phyloP scores from a whole-genome alignment of 1,140 invertebrate genomes.

The Chironomus tepperi region DNA sequence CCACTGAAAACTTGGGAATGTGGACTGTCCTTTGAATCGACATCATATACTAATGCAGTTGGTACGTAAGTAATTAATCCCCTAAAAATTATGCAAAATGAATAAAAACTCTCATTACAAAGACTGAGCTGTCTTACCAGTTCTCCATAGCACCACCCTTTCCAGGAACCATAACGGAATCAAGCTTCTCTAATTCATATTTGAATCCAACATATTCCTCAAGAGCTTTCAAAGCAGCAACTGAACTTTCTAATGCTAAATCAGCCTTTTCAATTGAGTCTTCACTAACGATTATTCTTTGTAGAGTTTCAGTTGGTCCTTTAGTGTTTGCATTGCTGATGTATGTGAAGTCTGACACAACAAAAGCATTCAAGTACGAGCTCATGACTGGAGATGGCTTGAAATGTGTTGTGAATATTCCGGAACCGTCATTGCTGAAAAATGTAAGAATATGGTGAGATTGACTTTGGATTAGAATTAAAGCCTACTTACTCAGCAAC shows the following conservation, averaged over 20 bases:
- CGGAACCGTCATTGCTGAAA: neutral
- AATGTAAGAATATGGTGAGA: too few species aligned
- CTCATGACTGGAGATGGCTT: conserved; percentile 56
- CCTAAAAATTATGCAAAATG: neutral
- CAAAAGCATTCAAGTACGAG: conserved; percentile 65
- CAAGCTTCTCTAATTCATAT: neutral
- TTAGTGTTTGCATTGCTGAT: neutral
- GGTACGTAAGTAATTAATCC: neutral
- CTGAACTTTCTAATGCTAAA: neutral
- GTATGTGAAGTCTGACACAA: conserved; percentile 47
- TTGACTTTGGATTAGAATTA: too few species aligned
- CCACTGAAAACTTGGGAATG: neutral
- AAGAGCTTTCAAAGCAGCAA: neutral
- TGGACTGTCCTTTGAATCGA: neutral
- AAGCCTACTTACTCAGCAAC: neutral
- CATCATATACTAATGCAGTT: neutral
- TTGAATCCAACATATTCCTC: conserved; percentile 15
- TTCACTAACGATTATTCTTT: neutral
- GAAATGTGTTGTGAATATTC: conserved; percentile 39
- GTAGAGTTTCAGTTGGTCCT: neutral
- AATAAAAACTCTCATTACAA: conserved; percentile 43
- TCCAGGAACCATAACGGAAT: neutral
- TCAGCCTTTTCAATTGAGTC: neutral
- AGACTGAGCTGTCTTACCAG: conserved; percentile 43
- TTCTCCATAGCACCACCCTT: conserved; percentile 21